These are phyloP conservation scores for Osmerus eperlanus DNA, from an alignment of 2,113 vertebrate species.

Conservation along the genomic window DNA sequence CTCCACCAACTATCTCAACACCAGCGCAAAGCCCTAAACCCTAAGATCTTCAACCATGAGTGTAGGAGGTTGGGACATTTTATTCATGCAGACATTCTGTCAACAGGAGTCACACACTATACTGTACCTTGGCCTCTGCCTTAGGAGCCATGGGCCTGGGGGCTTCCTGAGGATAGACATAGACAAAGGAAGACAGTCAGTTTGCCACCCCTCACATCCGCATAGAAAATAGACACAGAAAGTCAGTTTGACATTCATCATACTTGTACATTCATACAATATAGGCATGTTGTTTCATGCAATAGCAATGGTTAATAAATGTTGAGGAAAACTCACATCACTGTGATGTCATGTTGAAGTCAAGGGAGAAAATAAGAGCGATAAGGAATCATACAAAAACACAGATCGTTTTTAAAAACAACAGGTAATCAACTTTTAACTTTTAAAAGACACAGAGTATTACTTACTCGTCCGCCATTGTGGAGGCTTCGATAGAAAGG, in stretches of 20 bases:
- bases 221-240: background rate
- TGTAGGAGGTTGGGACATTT: too few species aligned
- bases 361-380: constrained; percentile 17
- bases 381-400: constrained; percentile 7
- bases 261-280: too few species aligned
- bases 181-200: background rate
- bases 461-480: constrained; percentile 60
- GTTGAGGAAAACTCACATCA: constrained; percentile 47
- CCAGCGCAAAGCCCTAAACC: too few species aligned
- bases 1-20: too few species aligned
- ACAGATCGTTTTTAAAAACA: background rate
- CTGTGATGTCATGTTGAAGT: constrained; percentile 30
- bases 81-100: background rate
- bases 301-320: background rate
- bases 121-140: constrained; percentile 51
- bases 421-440: background rate
- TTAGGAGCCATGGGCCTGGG: constrained; percentile 27
- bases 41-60: too few species aligned
- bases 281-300: too few species aligned
- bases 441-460: background rate
- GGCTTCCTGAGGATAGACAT: constrained; percentile 18
- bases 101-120: background rate
- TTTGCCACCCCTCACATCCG: background rate
- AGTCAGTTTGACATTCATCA: background rate
- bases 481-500: constrained; percentile 29